Base-by-base conservation (phyloP, 2,113 vertebrate genomes). In the Aegotheles bennettii region DNA sequence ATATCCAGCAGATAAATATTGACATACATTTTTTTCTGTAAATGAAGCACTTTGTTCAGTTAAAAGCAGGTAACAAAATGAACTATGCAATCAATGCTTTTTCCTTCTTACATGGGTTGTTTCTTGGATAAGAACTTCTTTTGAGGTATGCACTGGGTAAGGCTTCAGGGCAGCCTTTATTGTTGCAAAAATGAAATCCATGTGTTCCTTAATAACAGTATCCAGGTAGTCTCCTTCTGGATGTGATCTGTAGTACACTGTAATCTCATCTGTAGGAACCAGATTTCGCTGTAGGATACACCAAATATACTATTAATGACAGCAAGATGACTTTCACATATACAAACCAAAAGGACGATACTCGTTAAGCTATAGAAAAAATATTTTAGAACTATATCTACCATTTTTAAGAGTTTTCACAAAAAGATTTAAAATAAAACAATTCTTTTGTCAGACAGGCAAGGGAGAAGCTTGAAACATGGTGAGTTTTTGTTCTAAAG, bases 261-360 rank as follows among this genome's bases (percentile, higher is more conserved):
- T 98, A 91, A 99, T 99, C 95, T 99, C 98, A 94, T 99, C 99
- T 3, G 99, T 99, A 13, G 99, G 99, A 91, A 99, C 98, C 94
- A 99, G 97, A 90, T 98, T 99, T 57, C 98, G 98, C 99, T 99
- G 83, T 71, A 93, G 69, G 40, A 86, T 77, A 63, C 78, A 47
- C 64, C 24, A 85, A 20, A 93, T 10, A 20, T 7, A 21, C 23
- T 8, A 7, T 86, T 38, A 87, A 47, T 51, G 43, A 68, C 36
- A 85, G 71, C 51, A 93, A 47, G 29, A 10, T 19, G 42, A 73
- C 17, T 43, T 71, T 18, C 45, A 50, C 20, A 11, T 25, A 31
- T 2, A n/a, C 33, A 36, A n/a, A 42, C 31, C 63, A 26, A 6
- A 28, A 79, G 10, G 65, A 47, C 4, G 31, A 33, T 2, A 33